Base-by-base conservation (phyloP, 1,140 invertebrate species). In the Drosophila ercepeae region DNA sequence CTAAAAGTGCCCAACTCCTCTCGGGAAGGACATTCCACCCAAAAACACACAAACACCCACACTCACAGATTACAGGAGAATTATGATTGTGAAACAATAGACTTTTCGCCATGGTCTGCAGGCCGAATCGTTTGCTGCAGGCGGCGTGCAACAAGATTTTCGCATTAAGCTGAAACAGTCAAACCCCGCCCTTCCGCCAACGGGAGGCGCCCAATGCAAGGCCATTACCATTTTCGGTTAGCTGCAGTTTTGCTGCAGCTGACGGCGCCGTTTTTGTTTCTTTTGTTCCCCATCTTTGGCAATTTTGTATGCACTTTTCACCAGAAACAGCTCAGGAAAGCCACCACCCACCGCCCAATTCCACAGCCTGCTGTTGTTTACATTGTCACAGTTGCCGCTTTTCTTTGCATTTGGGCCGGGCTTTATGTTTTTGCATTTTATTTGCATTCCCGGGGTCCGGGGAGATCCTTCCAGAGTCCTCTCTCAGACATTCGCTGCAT, bases 31-130 rank as follows among this genome's bases (percentile, higher is more conserved):
- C 60, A 60, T 63, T 59, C 54, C 13, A 1, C 4, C 36, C 36
- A n/a, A 27, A 23, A 4, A 3, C 21, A 3, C 21, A 3, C 21
- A 23, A 0, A 11, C 29, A n/a, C 32, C 2, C 48, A 64, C 54
- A 50, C 51, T 44, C 51, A 49, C 44, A 73, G 82, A 77, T 88
- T 88, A 88, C 82, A 88, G 73, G 73, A 88, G 82, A 88, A 88
- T 88, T 88, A 88, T 88, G 82, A 88, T 88, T 63, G 55, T 71
- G 69, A 88, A 88, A 88, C 82, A 88, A 88, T 88, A 88, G 81
- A 88, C 81, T 86, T 84, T 84, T 86, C 65, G 61, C 76, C 76
- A 78, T 67, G 46, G 41, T 55, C 34, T 51, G 59, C 50, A 50
- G 54, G 46, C 45, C 29, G 54, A 41, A 46, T 36, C 78, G 57